These are phyloP conservation scores for Tarsius wallacei DNA, from an alignment of 2,797 vertebrate genomes.

Conservation along the genomic window DNA sequence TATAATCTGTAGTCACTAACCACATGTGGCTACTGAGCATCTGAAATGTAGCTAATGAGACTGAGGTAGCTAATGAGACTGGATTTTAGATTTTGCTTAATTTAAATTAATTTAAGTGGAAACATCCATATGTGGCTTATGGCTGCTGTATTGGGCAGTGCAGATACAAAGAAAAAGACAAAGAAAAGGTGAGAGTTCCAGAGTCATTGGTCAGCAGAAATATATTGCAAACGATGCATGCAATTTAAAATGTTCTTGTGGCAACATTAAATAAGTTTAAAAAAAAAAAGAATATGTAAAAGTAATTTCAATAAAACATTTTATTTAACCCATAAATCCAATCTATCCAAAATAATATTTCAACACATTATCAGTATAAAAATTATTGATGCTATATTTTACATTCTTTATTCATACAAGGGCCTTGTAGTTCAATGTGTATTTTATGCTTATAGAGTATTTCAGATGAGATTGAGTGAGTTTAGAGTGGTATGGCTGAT, in stretches of 20 bases:
- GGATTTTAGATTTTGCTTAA: not conserved
- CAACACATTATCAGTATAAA: not conserved
- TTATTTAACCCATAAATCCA: not conserved
- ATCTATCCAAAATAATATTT: conserved; percentile 22
- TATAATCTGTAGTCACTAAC: not conserved
- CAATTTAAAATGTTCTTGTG: not conserved
- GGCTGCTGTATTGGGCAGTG: not conserved
- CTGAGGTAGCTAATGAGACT: not conserved
- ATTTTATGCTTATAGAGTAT: not conserved
- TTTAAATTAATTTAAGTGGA: conserved; percentile 26
- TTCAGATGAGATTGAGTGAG: not conserved
- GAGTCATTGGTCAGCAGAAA: not conserved
- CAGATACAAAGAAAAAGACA: not conserved
- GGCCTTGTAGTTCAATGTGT: not conserved
- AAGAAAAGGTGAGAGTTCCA: not conserved
- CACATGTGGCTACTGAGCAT: not conserved
- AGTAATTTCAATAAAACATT: conserved; percentile 39
- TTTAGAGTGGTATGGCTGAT: no score
- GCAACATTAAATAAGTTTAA: not conserved
- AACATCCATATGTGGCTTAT: not conserved
- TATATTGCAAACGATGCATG: fast-evolving
- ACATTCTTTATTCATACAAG: not conserved
- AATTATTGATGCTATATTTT: conserved; percentile 31
- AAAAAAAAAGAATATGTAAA: not conserved
- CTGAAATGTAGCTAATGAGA: not conserved